Base-by-base conservation (phyloP, 2,113 vertebrate species). In the sheep (Ovis aries) region DNA sequence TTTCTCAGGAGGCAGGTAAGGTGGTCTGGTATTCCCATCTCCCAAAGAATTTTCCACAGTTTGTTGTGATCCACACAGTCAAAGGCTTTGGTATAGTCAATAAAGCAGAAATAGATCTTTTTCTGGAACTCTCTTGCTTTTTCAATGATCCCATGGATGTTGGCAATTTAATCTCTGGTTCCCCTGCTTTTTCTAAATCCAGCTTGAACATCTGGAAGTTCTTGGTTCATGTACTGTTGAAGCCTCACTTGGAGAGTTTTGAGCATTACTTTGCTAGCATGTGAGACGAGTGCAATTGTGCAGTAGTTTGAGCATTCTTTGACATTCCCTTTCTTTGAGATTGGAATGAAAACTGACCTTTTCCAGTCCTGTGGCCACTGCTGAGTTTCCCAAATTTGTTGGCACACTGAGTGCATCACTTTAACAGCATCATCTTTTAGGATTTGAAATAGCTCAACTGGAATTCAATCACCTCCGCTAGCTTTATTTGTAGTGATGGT, bases 141-240 rank as follows among this genome's bases (percentile, higher is more conserved):
- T n/a, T 67, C 0, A 0, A n/a, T 67, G 64, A 67, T 36, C 33
- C 33, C n/a, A 0, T n/a, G 64, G 33, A 67, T n/a, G 64, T n/a
- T 67, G 64, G 33, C 33, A 67, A 33, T 64, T 64, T 64, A 1
- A 64, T 64, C 7, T 64, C 7, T 33, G 62, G 1, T 33, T 64
- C 31, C 33, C 2, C 17, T 67, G 33, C 33, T 33, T 67, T 36
- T 67, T 67, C 33, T 67, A 67, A 67, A 67, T 5, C 64, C 8
- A 67, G 64, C 8, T 21, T 67, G 64, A 67, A 36, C 64, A 36
- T 10, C 64, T 64, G 31, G 62, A 64, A 64, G 15, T 64, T 64
- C 62, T 67, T 10, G 17, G 64, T 36, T 36, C 64, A 36, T 0
- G 33, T 67, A 36, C 64, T 67, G 33, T 67, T 67, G 17, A 67